Conservation (phyloP, 2,888 invertebrate species). For the Eurytoma adleriae region DNA sequence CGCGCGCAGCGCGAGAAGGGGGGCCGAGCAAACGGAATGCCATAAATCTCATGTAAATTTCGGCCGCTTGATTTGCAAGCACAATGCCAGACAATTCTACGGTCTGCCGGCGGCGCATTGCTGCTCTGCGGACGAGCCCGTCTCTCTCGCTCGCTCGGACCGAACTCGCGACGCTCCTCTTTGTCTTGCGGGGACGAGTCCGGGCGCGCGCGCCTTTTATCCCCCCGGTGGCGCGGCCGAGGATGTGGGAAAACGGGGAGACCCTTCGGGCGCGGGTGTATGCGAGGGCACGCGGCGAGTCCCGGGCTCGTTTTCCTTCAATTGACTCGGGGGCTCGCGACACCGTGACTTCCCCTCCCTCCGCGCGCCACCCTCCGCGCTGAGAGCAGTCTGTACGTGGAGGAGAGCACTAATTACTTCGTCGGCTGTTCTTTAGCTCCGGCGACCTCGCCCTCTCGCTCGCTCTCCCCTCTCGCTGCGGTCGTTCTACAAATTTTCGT, state of each 20-base stretch:
- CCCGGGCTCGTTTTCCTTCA: constrained; percentile 42
- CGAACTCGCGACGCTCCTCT: neutral
- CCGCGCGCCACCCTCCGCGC: neutral
- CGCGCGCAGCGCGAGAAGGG: constrained; percentile 6
- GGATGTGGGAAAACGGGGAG: neutral
- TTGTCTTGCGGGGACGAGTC: no score
- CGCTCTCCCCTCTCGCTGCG: neutral
- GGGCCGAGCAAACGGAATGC: constrained; percentile 69
- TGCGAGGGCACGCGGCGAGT: constrained; percentile 9
- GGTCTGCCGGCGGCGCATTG: constrained; percentile 64
- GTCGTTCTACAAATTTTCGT: constrained; percentile 37
- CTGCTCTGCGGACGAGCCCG: constrained; percentile 56
- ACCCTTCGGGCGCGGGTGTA: neutral
- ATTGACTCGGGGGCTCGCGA: constrained; percentile 38
- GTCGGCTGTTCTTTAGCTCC: neutral
- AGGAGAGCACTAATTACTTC: constrained; percentile 40
- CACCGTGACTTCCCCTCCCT: constrained; percentile 21
- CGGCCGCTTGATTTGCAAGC: constrained; percentile 74
- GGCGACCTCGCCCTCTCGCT: neutral
- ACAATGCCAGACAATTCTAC: constrained; percentile 73
- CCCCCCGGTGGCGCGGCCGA: neutral
- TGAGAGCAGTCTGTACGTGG: neutral
- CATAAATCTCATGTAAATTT: constrained; percentile 75
- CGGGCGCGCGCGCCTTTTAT: constrained; percentile 32
- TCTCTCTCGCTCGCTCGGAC: constrained; percentile 3